A percentile compares a stretch with the other conserved stretches of the same genome.
Evolutionary conservation across 2,797 vertebrate genomes (phyloP).

Genomic region (Limosa lapponica): DNA sequence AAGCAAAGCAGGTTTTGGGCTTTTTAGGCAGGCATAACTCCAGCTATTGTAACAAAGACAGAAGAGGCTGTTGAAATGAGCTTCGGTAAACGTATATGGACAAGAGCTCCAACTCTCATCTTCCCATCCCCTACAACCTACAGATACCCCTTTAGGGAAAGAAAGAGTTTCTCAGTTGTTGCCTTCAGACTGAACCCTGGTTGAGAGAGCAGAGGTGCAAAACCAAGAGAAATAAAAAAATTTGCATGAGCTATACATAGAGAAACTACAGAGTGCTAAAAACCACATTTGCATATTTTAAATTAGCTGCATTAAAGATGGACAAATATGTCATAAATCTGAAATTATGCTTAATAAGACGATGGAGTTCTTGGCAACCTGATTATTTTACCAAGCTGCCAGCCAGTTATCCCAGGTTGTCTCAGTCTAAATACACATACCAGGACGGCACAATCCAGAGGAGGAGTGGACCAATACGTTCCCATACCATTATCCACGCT

Average conservation of each 20-base stretch:
- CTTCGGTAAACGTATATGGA: not conserved
- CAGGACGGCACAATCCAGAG: not conserved
- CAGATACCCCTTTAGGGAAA: not conserved
- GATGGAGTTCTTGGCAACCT: not conserved
- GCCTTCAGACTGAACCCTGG: not conserved
- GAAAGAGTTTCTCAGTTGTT: not conserved
- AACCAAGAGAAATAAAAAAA: not conserved
- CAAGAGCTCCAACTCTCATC: not conserved
- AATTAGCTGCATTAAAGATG: not conserved
- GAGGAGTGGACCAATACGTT: not conserved
- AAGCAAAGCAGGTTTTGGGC: not conserved
- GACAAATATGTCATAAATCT: not conserved
- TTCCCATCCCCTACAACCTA: not conserved
- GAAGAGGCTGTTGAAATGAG: not conserved
- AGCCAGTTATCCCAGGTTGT: not conserved
- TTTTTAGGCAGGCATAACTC: not conserved
- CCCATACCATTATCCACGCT: not conserved
- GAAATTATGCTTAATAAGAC: not conserved
- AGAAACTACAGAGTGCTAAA: not conserved
- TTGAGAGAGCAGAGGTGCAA: not conserved
- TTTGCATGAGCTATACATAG: not conserved
- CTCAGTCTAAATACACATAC: not conserved
- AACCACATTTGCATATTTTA: not conserved
- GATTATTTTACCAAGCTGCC: conserved; percentile 1
- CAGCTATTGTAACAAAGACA: not conserved